A percentile compares a stretch with the other conserved stretches of the same genome.
These are phyloP conservation scores for Todus mexicanus DNA, from an alignment of 2,797 vertebrate genomes.

Conservation along the genomic window DNA sequence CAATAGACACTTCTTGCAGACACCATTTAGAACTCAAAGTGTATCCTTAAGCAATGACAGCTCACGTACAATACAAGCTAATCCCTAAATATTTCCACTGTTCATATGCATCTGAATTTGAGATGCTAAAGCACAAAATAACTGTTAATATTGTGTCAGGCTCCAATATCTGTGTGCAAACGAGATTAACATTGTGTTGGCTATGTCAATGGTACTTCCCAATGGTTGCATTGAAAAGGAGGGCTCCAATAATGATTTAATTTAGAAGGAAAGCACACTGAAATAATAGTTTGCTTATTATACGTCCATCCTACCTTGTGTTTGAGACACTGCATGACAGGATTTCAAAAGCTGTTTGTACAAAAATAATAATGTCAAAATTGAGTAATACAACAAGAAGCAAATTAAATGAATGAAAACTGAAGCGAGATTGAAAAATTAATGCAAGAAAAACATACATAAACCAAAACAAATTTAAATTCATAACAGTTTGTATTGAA, in stretches of 20 bases:
- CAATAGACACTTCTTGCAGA: not conserved
- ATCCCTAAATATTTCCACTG: slow-evolving; percentile 13
- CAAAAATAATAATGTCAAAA: slow-evolving; percentile 86
- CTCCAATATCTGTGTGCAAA: slow-evolving; percentile 49
- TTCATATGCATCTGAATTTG: slow-evolving; percentile 13
- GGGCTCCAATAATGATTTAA: slow-evolving; percentile 32
- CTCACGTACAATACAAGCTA: not conserved
- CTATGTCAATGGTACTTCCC: slow-evolving; percentile 45
- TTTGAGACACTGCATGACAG: slow-evolving; percentile 97
- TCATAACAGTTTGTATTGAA: slow-evolving; percentile 17
- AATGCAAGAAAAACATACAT: slow-evolving; percentile 74
- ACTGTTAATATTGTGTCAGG: slow-evolving; percentile 32
- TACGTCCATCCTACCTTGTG: slow-evolving; percentile 91
- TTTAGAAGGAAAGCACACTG: slow-evolving; percentile 69
- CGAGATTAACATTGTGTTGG: slow-evolving; percentile 29
- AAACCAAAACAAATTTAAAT: slow-evolving; percentile 71
- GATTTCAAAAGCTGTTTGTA: slow-evolving; percentile 99
- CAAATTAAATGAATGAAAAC: slow-evolving; percentile 82
- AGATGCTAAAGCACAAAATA: slow-evolving; percentile 54
- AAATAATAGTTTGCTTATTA: slow-evolving; percentile 70
- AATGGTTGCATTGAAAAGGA: slow-evolving; percentile 32
- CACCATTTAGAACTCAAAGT: not conserved
- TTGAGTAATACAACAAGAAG: slow-evolving; percentile 79
- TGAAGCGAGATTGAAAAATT: slow-evolving; percentile 73
- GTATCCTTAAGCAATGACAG: not conserved